A percentile compares a stretch with the other conserved stretches of the same genome.
phyloP scores from a whole-genome alignment of 2,797 vertebrate genomes.

The Vireo griseus region DNA sequence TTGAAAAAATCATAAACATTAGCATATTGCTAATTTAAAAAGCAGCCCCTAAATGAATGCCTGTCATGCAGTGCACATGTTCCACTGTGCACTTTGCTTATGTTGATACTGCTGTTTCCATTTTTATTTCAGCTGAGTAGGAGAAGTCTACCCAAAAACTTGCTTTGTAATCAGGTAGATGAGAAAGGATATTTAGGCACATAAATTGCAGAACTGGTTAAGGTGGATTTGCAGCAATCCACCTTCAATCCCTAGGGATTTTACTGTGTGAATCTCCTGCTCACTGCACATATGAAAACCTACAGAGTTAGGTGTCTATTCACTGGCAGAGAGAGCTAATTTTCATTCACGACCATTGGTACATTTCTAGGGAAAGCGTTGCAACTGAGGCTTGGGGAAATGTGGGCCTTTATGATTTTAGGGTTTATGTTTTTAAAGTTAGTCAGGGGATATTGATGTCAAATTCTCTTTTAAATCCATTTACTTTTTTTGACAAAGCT shows the following conservation, averaged over 20 bases:
- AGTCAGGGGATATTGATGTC: not conserved
- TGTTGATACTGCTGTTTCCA: not conserved
- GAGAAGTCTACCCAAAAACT: not conserved
- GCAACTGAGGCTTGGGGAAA: not conserved
- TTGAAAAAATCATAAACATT: not conserved
- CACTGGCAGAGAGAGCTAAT: not conserved
- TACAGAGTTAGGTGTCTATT: not conserved
- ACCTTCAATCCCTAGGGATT: not conserved
- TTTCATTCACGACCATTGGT: not conserved
- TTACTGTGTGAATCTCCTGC: not conserved
- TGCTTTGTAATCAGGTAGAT: not conserved
- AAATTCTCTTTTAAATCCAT: not conserved
- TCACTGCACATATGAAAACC: not conserved
- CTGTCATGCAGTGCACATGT: not conserved
- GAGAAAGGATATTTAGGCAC: not conserved
- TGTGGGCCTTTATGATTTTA: not conserved
- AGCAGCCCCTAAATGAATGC: not conserved
- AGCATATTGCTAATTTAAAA: not conserved
- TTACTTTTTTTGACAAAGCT: not conserved
- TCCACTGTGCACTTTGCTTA: not conserved
- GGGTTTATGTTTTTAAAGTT: not conserved
- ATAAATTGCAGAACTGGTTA: not conserved
- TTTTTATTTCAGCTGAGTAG: constrained; percentile 30
- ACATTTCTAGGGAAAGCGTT: not conserved
- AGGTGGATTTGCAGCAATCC: not conserved